These are phyloP conservation scores for Escarpia spicata DNA, from an alignment of 2,888 invertebrate genomes.

Conservation along the genomic window DNA sequence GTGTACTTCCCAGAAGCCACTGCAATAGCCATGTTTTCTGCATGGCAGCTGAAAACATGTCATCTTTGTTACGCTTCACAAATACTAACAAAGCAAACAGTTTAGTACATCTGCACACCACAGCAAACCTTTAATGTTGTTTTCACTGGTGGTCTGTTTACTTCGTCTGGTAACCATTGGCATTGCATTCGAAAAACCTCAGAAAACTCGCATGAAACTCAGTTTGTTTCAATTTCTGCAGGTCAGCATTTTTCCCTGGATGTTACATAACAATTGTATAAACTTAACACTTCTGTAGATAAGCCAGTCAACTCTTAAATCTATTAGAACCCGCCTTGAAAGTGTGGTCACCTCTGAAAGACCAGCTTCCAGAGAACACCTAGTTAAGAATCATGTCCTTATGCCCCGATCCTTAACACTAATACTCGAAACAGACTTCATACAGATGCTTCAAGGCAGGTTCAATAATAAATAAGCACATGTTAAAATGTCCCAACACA, in stretches of 20 bases:
- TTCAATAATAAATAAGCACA: constrained; percentile 12
- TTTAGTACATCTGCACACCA: not conserved
- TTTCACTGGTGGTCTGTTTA: not conserved
- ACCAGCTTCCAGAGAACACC: not conserved
- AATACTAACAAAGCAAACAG: not conserved
- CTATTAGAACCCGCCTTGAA: not conserved
- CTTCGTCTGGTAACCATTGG: not conserved
- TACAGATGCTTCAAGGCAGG: not conserved
- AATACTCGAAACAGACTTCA: not conserved
- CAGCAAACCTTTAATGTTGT: not conserved
- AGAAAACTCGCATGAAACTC: not conserved
- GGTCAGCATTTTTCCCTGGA: not conserved
- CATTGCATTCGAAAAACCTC: not conserved
- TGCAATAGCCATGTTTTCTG: not conserved
- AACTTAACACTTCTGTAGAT: not conserved
- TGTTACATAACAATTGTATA: not conserved
- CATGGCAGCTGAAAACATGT: not conserved
- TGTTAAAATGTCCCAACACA: not conserved
- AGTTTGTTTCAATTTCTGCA: not conserved
- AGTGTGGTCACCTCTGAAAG: not conserved
- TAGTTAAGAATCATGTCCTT: not conserved
- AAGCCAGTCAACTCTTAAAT: not conserved
- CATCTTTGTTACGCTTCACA: not conserved
- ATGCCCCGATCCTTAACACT: not conserved
- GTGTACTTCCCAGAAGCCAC: not conserved